phyloP scores from a whole-genome alignment of 1,140 invertebrate species.

The Teleopsis dalmanni region DNA sequence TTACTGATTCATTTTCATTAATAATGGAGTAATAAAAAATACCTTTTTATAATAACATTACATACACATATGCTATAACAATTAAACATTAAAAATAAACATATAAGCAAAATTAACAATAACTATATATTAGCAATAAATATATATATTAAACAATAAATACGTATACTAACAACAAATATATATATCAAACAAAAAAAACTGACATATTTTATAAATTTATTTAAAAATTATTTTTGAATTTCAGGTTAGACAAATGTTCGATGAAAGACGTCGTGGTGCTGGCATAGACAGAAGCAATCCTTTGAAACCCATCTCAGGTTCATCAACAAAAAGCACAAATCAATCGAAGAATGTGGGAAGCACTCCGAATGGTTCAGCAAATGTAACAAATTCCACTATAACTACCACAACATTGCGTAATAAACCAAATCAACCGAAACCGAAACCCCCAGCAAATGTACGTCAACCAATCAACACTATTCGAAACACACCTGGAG shows the following conservation, averaged over 20 bases:
- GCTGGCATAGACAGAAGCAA: slow-evolving; percentile 73
- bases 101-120: too few species aligned
- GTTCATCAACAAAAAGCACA: slow-evolving; percentile 13
- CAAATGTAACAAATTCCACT: neutral
- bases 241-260: slow-evolving; percentile 66
- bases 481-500: too few species aligned
- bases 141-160: too few species aligned
- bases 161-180: neutral
- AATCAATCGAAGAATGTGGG: neutral
- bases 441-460: neutral
- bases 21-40: too few species aligned
- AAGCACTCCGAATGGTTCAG: neutral
- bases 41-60: too few species aligned
- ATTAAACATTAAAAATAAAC: too few species aligned
- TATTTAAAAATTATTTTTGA: neutral
- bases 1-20: too few species aligned
- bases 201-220: neutral
- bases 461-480: neutral
- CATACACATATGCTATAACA: too few species aligned
- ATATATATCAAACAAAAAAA: neutral
- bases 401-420: neutral
- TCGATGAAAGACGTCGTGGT: slow-evolving; percentile 64
- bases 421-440: neutral
- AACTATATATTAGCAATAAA: too few species aligned
- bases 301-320: slow-evolving; percentile 61